Percentiles rank a stretch among this genome's conserved stretches.
Conservation (phyloP, 2,797 vertebrate species). For the Apogon hyalosoma region DNA sequence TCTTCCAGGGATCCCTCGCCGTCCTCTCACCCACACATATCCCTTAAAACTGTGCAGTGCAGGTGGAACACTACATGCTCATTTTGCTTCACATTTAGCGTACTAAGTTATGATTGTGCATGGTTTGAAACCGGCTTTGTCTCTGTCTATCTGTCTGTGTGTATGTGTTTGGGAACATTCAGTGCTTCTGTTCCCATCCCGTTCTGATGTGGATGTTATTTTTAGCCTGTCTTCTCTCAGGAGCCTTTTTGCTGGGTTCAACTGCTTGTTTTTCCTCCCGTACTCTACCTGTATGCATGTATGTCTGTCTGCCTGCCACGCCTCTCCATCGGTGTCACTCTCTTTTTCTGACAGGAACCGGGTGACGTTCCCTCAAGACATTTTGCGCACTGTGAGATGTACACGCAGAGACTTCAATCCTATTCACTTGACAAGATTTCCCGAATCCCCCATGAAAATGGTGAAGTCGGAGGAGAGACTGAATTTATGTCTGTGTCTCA, state of each 20-base stretch:
- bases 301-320: conserved; percentile 16
- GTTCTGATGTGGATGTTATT: conserved; percentile 72
- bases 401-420: conserved; percentile 39
- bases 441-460: conserved; percentile 35
- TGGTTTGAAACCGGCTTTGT: conserved; percentile 46
- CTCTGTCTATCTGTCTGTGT: conserved; percentile 16
- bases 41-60: neutral
- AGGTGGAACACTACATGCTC: neutral
- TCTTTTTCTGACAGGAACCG: conserved; percentile 35
- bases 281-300: conserved; percentile 61
- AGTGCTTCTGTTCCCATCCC: conserved; percentile 65
- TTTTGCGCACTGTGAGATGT: conserved; percentile 3
- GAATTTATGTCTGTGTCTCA: conserved; percentile 29
- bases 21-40: neutral
- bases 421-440: conserved; percentile 48
- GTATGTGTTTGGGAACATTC: conserved; percentile 65
- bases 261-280: conserved; percentile 65
- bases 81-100: conserved; percentile 13
- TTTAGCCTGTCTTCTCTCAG: conserved; percentile 71
- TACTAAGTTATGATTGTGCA: conserved; percentile 29
- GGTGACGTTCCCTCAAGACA: conserved; percentile 28
- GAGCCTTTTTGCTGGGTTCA: conserved; percentile 70
- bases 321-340: conserved; percentile 33
- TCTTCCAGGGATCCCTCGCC: conserved; percentile 8
- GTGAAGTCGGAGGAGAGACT: conserved; percentile 13